Conservation (phyloP, 2,888 invertebrate genomes). For the Hartigia nigra region DNA sequence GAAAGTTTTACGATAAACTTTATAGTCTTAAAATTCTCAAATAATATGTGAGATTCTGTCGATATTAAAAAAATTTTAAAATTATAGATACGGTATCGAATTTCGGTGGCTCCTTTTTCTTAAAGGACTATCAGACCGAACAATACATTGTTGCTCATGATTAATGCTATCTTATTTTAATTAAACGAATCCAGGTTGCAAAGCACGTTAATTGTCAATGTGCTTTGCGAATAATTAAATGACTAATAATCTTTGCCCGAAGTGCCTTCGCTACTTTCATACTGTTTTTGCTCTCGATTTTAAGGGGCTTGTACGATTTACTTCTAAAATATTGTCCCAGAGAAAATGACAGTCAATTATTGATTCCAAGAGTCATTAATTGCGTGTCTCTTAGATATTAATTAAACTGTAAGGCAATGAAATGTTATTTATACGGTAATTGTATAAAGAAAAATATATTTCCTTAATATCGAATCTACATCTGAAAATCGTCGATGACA, state of each 20-base stretch:
- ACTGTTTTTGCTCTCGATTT: not conserved
- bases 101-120: not conserved
- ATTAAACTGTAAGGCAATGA: not conserved
- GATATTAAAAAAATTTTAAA: not conserved
- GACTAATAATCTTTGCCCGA: not conserved
- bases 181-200: not conserved
- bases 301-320: not conserved
- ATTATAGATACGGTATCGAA: not conserved
- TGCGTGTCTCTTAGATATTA: conserved; percentile 1
- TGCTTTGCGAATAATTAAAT: not conserved
- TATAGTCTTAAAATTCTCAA: not conserved
- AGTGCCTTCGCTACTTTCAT: not conserved
- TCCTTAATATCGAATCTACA: conserved; percentile 27
- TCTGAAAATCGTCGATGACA: conserved; percentile 21
- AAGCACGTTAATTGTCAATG: not conserved
- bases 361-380: not conserved
- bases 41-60: not conserved
- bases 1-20: not conserved
- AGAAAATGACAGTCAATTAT: not conserved
- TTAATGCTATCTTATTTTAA: not conserved
- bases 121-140: not conserved
- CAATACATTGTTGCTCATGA: not conserved
- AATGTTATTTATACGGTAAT: not conserved
- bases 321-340: not conserved
- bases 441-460: conserved; percentile 28